Conservation (phyloP, 2,888 invertebrate species). For the Rhimphoctona megacephalus region DNA sequence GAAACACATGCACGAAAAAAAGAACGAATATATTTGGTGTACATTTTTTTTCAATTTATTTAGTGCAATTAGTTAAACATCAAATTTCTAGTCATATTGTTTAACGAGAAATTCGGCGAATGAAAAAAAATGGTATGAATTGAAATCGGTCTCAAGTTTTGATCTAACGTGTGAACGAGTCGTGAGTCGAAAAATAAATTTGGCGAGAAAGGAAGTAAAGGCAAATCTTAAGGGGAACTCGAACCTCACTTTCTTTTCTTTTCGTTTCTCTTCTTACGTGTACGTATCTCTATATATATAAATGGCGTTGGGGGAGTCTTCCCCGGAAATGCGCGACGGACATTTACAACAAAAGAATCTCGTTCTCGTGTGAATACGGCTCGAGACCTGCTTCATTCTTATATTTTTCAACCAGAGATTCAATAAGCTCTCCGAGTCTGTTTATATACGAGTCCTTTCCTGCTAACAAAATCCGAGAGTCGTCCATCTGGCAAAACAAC, state of each 20-base stretch:
- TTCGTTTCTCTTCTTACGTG: constrained; percentile 41
- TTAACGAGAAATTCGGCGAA: background rate
- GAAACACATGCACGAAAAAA: background rate
- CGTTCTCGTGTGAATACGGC: constrained; percentile 42
- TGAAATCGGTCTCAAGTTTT: background rate
- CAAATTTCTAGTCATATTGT: background rate
- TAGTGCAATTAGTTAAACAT: too few relatives aligned
- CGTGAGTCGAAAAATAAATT: constrained; percentile 19
- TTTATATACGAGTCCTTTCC: constrained; percentile 3
- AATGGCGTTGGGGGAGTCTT: constrained; percentile 41
- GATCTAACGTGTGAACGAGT: background rate
- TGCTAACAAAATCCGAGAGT: constrained; percentile 7
- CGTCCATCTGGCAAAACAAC: constrained; percentile 43
- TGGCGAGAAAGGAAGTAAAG: constrained; percentile 8
- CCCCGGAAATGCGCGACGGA: constrained; percentile 60
- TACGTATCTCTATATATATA: too few relatives aligned
- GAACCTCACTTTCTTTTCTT: constrained; percentile 47
- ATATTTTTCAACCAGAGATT: constrained; percentile 52
- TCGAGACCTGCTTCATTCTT: constrained; percentile 26
- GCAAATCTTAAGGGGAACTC: constrained; percentile 58
- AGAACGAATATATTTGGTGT: background rate
- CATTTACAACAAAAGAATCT: constrained; percentile 59
- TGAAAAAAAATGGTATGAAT: background rate
- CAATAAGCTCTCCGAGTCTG: background rate
- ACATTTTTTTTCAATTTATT: too few relatives aligned